Conservation (phyloP, 2,113 vertebrate species). For the Casuarius casuarius region DNA sequence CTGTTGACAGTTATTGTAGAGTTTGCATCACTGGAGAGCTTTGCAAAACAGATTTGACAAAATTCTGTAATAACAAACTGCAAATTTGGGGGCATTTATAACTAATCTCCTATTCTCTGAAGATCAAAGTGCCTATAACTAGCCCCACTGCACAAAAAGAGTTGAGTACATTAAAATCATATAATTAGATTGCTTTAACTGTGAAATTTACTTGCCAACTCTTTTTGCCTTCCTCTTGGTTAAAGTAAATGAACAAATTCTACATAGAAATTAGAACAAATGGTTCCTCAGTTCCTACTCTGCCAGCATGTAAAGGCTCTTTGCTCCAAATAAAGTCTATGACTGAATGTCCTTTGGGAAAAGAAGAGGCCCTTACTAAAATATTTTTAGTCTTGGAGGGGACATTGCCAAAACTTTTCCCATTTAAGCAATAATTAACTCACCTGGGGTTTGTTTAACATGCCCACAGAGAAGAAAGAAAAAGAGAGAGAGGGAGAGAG, state of each 20-base stretch:
- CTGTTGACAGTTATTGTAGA: rapidly evolving
- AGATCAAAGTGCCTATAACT: background rate
- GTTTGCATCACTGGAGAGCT: background rate
- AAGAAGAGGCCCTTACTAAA: background rate
- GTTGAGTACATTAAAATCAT: background rate
- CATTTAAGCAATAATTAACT: background rate
- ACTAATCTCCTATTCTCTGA: background rate
- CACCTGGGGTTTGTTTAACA: background rate
- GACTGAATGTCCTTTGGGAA: background rate
- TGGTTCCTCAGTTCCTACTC: background rate
- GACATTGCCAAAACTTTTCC: background rate
- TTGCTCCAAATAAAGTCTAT: background rate
- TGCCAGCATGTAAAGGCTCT: background rate
- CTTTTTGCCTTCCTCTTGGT: background rate
- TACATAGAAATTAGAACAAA: background rate
- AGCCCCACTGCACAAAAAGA: background rate
- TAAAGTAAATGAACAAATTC: background rate
- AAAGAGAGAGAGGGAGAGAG: background rate
- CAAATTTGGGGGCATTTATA: background rate
- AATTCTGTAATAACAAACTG: background rate
- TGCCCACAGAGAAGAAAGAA: background rate
- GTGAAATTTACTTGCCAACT: background rate
- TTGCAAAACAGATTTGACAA: background rate
- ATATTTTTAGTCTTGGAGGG: background rate
- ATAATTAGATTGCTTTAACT: background rate